A percentile compares a stretch with the other conserved stretches of the same genome.
These are phyloP conservation scores for Melieria picta DNA, from an alignment of 2,888 invertebrate species.

Conservation along the genomic window DNA sequence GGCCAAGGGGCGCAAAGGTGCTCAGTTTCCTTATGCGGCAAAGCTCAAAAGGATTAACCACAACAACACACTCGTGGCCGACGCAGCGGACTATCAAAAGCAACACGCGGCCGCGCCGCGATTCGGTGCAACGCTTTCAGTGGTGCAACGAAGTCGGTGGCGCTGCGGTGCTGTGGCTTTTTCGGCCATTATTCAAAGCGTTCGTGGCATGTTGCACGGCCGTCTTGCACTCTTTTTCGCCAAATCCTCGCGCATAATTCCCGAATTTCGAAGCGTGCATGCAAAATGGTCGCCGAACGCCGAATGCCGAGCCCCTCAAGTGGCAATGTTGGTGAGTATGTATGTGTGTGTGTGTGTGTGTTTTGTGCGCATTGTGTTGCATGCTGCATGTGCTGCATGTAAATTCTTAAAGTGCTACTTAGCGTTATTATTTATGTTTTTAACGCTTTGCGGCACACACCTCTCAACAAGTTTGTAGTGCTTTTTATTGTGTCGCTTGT, in stretches of 20 bases:
- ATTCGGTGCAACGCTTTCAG: too few relatives aligned
- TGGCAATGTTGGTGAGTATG: constrained; percentile 7
- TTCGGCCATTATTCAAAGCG: constrained; percentile 58
- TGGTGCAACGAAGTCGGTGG: constrained; percentile 23
- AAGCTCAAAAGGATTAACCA: constrained; percentile 59
- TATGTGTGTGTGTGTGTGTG: constrained; percentile 35
- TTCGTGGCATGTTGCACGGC: constrained; percentile 15
- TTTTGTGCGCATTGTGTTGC: constrained; percentile 31
- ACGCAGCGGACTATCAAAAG: too few relatives aligned
- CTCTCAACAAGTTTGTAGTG: constrained; percentile 57
- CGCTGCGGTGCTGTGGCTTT: constrained; percentile 19
- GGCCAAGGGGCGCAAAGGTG: too few relatives aligned
- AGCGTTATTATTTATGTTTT: constrained; percentile 63
- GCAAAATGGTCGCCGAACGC: too few relatives aligned
- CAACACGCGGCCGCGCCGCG: too few relatives aligned
- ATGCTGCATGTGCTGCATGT: constrained; percentile 52
- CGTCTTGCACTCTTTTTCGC: not conserved
- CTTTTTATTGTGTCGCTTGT: constrained; percentile 37
- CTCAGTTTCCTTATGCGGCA: constrained; percentile 52
- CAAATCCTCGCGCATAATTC: constrained; percentile 1
- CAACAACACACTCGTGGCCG: constrained; percentile 39
- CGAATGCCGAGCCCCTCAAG: not conserved
- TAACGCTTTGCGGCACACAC: constrained; percentile 58
- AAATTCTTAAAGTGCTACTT: constrained; percentile 62
- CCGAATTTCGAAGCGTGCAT: too few relatives aligned